Base-by-base conservation (phyloP, 2,113 vertebrate genomes). In the Equus przewalskii region DNA sequence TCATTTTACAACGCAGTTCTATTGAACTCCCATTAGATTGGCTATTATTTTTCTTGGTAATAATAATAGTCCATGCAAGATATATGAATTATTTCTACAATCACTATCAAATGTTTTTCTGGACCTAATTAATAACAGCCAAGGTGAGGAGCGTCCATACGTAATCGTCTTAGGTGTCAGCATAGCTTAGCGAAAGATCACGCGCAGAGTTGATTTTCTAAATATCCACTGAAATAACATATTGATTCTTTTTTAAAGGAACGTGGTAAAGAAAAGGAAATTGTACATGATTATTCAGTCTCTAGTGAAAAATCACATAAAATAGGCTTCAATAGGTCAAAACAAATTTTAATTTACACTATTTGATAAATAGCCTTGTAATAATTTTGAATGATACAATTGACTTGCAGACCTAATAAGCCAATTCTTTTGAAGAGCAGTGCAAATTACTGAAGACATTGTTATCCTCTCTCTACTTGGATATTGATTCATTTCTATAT, bases 221-320 rank as follows among this genome's bases (percentile, higher is more conserved):
- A 98, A 97, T 89, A 97, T 95, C 96, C 70, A 2, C 94, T 98
- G 93, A 97, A 98, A 95, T 96, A 95, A 92, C 87, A 88, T 99
- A 99, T 99, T 99, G 99, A 99, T 99, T 99, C 97, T 99, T 99
- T 95, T 99, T 98, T 98, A 99, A 99, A 98, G 97, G 97, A 98
- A 98, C 94, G 98, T 97, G 98, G 95, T 94, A 98, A 85, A 97
- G 93, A 98, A 98, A 96, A 98, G 94, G 72, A 91, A 98, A 98
- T 98, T 97, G 95, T 97, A 82, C 78, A 80, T 97, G 92, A 98
- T 98, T 98, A 98, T 98, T 98, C 95, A 96, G 76, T 49, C 89
- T 95, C 4, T 89, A 15, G 92, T 97, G 62, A 86, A 97, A 99
- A 98, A 98, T 84, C 93, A 84, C 84, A 65, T 73, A 95, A 98